phyloP scores from a whole-genome alignment of 1,140 invertebrate genomes.

The Atopsyche davidsoni region DNA sequence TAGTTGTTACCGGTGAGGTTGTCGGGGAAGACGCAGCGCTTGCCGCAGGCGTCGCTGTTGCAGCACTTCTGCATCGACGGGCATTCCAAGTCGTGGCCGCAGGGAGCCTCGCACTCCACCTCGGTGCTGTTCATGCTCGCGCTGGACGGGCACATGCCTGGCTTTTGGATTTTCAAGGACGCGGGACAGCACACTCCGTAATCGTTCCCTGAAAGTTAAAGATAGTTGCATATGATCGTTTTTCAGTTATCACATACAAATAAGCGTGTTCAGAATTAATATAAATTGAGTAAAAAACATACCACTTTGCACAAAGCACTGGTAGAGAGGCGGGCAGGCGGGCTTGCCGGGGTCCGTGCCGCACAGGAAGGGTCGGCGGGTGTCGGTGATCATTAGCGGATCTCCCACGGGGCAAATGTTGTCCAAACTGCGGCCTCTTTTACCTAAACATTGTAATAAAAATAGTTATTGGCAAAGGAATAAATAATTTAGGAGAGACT shows the following conservation, averaged over 20 bases:
- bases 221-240: too few species aligned
- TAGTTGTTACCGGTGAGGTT: conserved; percentile 54
- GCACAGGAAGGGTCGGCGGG: conserved; percentile 71
- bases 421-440: conserved; percentile 63
- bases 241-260: too few species aligned
- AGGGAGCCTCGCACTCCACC: conserved; percentile 55
- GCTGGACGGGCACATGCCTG: conserved; percentile 63
- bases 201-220: conserved; percentile 62
- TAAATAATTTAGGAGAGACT: not conserved
- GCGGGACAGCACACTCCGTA: conserved; percentile 85
- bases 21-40: conserved; percentile 59
- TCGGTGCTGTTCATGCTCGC: conserved; percentile 31
- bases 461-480: not conserved
- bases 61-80: conserved; percentile 76
- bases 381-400: conserved; percentile 72
- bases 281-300: too few species aligned
- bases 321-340: conserved; percentile 71
- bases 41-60: conserved; percentile 60
- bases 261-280: too few species aligned
- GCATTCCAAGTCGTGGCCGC: conserved; percentile 73
- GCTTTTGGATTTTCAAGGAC: conserved; percentile 64
- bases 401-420: conserved; percentile 73
- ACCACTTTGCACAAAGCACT: conserved; percentile 68
- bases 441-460: conserved; percentile 44
- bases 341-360: conserved; percentile 75